Percentiles rank a stretch among this genome's conserved stretches.
Conservation (phyloP, 2,888 invertebrate genomes). For the Ormyrus pomaceus region DNA sequence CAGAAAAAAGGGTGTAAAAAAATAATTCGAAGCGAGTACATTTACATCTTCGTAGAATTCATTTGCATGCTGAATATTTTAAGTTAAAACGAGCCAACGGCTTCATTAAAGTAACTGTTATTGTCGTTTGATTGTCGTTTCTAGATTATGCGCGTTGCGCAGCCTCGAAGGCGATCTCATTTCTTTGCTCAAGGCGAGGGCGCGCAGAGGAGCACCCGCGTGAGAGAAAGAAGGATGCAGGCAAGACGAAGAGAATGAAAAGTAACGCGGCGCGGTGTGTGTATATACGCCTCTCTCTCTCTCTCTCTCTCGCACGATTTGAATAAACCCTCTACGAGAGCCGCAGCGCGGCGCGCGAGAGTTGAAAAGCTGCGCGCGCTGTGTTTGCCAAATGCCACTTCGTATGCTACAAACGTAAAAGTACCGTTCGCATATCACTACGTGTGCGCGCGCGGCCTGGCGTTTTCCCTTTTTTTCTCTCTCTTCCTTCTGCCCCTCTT, state of each 20-base stretch:
- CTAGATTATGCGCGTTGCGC: slow-evolving; percentile 15
- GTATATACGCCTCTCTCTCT: background rate
- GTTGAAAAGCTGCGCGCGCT: slow-evolving; percentile 64
- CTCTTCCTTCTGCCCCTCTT: background rate
- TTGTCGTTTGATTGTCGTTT: slow-evolving; percentile 48
- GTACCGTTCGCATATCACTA: slow-evolving; percentile 63
- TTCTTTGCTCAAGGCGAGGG: background rate
- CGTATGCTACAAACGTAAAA: slow-evolving; percentile 65
- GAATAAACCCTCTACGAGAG: slow-evolving; percentile 66
- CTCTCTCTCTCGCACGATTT: slow-evolving; percentile 59
- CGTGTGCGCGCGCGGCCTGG: slow-evolving; percentile 53
- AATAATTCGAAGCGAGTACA: slow-evolving; percentile 45
- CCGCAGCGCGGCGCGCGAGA: slow-evolving; percentile 44
- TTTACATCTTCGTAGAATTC: slow-evolving; percentile 50
- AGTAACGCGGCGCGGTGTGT: slow-evolving; percentile 22
- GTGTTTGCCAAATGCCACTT: slow-evolving; percentile 69
- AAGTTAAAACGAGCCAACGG: slow-evolving; percentile 45
- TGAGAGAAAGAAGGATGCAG: background rate
- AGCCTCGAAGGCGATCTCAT: background rate
- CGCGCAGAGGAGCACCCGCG: background rate
- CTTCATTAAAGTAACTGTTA: slow-evolving; percentile 50
- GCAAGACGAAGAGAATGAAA: slow-evolving; percentile 22
- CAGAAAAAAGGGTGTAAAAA: slow-evolving; percentile 13
- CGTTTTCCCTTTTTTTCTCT: slow-evolving; percentile 8
- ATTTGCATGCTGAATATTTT: slow-evolving; percentile 53